Conservation (phyloP, 2,113 vertebrate species). For the Picathartes gymnocephalus region DNA sequence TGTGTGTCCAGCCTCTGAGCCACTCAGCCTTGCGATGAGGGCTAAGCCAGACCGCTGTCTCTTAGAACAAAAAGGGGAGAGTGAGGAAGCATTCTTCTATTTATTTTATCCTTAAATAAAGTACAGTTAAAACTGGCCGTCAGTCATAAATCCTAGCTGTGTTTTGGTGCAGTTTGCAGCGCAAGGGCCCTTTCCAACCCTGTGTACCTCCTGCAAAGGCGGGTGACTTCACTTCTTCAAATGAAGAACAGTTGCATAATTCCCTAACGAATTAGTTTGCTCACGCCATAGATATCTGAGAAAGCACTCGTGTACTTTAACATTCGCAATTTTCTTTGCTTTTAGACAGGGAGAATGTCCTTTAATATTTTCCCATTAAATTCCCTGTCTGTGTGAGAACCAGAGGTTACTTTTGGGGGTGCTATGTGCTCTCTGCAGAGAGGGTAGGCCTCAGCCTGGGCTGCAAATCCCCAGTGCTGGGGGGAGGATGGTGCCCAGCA, state of each 20-base stretch:
- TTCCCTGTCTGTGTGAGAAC: background rate
- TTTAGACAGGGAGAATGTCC: background rate
- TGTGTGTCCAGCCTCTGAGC: background rate
- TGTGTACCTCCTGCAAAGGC: background rate
- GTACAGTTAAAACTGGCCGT: background rate
- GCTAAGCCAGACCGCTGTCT: too few species aligned
- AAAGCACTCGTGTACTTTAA: background rate
- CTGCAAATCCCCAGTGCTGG: background rate
- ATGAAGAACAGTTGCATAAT: background rate
- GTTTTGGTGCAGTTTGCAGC: background rate
- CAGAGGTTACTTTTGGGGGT: background rate
- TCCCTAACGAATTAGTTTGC: background rate
- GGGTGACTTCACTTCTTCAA: background rate
- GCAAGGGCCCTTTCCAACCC: background rate
- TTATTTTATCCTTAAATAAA: background rate
- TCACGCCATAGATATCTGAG: background rate
- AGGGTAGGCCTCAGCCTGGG: background rate
- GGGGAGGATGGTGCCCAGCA: background rate
- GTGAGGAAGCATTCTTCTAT: constrained; percentile 63
- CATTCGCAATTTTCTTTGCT: background rate
- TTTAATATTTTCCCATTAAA: background rate
- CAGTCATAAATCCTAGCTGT: background rate
- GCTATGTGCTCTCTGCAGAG: background rate
- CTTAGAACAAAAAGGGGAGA: too few species aligned
- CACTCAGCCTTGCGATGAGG: background rate